Evolutionary conservation across 1,140 invertebrate genomes (phyloP), one percentile per base, ranked within the genome.

Genomic region (Drosophila nigromelanica): DNA sequence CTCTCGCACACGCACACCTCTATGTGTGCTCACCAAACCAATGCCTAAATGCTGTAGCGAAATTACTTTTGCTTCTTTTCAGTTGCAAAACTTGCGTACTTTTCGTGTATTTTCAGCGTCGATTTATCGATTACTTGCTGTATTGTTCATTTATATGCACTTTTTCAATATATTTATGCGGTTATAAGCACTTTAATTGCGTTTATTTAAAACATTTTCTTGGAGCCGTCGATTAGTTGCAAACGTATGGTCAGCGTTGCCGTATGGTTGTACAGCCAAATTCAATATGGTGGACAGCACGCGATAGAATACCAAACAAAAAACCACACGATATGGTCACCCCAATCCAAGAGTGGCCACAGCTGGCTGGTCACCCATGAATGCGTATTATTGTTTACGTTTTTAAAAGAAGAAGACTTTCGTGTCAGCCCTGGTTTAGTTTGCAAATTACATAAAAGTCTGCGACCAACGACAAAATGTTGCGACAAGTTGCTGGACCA

Each of bases 91-190:
- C 72, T 77, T 61, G 45, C 75, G 69, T 76, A 77, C 67, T 85
- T 82, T 63, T 30, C 51, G 45, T 54, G 40, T 40, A 71, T 50
- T 71, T 56, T 45, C 59, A 55, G 47, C 48, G 60, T 69, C 76
- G 61, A 70, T 58, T 77, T 81, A 74, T 71, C 52, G 45, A 74
- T 76, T 55, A 59, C 51, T 62, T 50, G 52, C 52, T 75, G 50
- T 52, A 85, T 72, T 81, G 90, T 90, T 81, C 73, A 77, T 81
- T 73, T 35, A 73, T 68, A 55, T 42, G 61, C 73, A 91, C 82
- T 83, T 90, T 91, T 73, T 58, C 18, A 51, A 81, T 78, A 76
- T 62, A 70, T 82, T 81, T 62, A n/a, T 55, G 10, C 39, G 51
- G 40, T 66, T 77, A 62, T 66, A 35, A 14, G 11, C 87, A 85